phyloP scores from a whole-genome alignment of 2,888 invertebrate species.

The Andrena trimmerana region DNA sequence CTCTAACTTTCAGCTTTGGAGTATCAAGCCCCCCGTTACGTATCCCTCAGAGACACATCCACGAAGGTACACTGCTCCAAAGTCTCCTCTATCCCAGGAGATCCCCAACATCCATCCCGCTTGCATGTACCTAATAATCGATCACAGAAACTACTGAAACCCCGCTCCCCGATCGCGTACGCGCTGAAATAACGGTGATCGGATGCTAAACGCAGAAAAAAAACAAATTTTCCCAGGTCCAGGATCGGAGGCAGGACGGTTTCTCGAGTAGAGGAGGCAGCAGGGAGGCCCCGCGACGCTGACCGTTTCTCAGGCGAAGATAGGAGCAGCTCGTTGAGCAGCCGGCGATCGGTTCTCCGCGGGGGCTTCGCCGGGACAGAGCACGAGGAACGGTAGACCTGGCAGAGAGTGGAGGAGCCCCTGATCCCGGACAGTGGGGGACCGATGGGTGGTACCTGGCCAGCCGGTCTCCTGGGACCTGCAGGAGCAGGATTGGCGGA shows the following conservation, averaged over 20 bases:
- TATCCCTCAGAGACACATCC: too few relatives aligned
- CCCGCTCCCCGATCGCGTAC: not conserved
- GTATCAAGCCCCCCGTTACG: too few relatives aligned
- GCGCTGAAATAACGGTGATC: not conserved
- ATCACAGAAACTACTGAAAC: not conserved
- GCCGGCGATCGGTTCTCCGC: constrained; percentile 36
- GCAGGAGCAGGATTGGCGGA: constrained; percentile 68
- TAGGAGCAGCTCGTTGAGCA: not conserved
- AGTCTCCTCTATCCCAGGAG: too few relatives aligned
- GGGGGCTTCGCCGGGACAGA: constrained; percentile 28
- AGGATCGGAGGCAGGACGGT: not conserved
- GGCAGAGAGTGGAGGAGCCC: constrained; percentile 57
- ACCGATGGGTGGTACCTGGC: constrained; percentile 64
- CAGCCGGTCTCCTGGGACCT: constrained; percentile 46
- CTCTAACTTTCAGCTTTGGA: too few relatives aligned
- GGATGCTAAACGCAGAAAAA: not conserved
- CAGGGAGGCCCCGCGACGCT: not conserved
- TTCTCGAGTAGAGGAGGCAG: not conserved
- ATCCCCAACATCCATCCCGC: too few relatives aligned
- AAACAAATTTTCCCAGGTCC: not conserved
- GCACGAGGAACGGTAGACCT: constrained; percentile 39
- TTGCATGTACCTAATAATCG: not conserved
- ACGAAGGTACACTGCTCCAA: too few relatives aligned
- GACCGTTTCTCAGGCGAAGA: constrained; percentile 4
- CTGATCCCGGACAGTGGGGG: constrained; percentile 54